A percentile compares a stretch with the other conserved stretches of the same genome.
Conservation (phyloP, 30 jellyfish, hydroid and myxozoan species). For the Chironex yamaguchii region DNA sequence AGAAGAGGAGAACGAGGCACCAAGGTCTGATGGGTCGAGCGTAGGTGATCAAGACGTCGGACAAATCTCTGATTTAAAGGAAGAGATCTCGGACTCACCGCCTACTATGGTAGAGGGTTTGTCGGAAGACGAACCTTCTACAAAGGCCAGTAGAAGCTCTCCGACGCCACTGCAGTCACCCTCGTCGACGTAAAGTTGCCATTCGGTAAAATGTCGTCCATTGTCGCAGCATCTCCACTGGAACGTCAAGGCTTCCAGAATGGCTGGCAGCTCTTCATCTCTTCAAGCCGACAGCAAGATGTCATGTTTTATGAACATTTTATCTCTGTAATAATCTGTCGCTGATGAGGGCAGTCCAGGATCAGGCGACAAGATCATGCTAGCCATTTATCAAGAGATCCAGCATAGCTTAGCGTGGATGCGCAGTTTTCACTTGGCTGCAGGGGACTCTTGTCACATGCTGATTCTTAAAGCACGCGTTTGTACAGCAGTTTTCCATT, state of each 20-base stretch:
- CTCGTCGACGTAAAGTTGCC: background rate
- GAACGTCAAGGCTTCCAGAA: too few species aligned
- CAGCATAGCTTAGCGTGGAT: too few species aligned
- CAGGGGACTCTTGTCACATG: too few species aligned
- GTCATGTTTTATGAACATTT: too few species aligned
- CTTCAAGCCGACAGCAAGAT: too few species aligned
- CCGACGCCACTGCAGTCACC: background rate
- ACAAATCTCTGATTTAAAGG: background rate
- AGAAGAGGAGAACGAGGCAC: conserved; percentile 77
- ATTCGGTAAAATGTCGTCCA: background rate
- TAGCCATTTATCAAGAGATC: too few species aligned
- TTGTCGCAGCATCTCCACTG: too few species aligned
- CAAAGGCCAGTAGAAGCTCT: background rate
- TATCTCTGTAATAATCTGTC: too few species aligned
- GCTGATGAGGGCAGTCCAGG: too few species aligned
- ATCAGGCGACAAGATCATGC: too few species aligned
- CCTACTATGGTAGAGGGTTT: background rate
- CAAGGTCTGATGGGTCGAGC: background rate
- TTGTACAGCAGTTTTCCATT: background rate
- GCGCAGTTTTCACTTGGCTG: too few species aligned
- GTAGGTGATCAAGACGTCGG: background rate
- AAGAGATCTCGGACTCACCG: background rate
- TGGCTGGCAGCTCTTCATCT: too few species aligned
- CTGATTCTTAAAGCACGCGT: background rate
- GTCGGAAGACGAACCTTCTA: background rate